Evolutionary conservation across 2,888 invertebrate species (phyloP), one percentile per base, ranked within the genome.

Genomic region (Cheilosia scutellata): DNA sequence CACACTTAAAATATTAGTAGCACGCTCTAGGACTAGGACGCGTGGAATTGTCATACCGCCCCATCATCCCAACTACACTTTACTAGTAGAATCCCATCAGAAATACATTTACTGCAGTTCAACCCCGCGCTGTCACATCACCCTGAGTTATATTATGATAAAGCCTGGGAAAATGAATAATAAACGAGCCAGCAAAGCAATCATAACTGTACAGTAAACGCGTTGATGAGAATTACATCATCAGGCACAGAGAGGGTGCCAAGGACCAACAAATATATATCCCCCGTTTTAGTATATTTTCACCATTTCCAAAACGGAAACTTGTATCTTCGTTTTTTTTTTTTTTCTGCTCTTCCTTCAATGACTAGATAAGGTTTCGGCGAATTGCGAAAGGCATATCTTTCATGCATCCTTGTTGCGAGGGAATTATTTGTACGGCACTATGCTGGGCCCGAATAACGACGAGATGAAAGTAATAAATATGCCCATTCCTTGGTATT

Each of bases 151-250:
- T 55, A 29, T 29, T n/a, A n/a, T 47, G 68, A 74, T 83, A 83
- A 68, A 74, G 62, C 62, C 63, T 65, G 31, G 27, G 62, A 78
- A 83, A 78, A 78, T 78, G 72, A 83, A 83, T 83, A 83, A 78
- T 83, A 83, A 83, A 78, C 74, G 72, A 65, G 68, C 78, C 55
- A 55, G 66, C 11, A 78, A 47, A 72, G 82, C 72, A 77, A 82
- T 78, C 78, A 83, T 83, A 78, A 77, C 78, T 68, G 78, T 57
- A 66, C 78, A 62, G 77, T 63, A 60, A 49, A 65, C 60, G 53
- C 72, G 66, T 55, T 78, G 78, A 83, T 78, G 83, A 78, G 68
- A 83, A 78, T 83, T 83, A 83, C 83, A 78, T 83, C 74, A 78
- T 78, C 82, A 77, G 63, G 33, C 47, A 20, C 16, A 68, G 37